These are phyloP conservation scores for Myzus persicae DNA, from an alignment of 1,140 invertebrate genomes.

Conservation along the genomic window DNA sequence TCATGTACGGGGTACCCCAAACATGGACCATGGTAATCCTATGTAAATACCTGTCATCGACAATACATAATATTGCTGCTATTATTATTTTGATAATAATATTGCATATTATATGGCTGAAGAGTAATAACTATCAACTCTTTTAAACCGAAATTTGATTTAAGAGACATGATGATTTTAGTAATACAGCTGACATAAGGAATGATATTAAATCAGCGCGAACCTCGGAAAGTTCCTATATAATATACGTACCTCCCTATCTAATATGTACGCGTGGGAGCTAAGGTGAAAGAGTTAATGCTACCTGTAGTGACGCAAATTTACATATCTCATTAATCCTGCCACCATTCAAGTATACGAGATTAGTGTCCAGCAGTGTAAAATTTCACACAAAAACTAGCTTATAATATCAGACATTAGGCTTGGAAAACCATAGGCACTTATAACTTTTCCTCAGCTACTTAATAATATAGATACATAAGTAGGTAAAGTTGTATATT, in stretches of 20 bases:
- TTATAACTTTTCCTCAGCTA: not conserved
- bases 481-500: not conserved
- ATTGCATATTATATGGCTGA: not conserved
- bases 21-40: constrained; percentile 48
- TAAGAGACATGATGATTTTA: not conserved
- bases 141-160: too few species aligned
- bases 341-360: not conserved
- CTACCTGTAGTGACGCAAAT: not conserved
- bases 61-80: constrained; percentile 55
- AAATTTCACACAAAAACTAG: not conserved
- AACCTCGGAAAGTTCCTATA: not conserved
- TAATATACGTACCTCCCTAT: not conserved
- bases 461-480: not conserved
- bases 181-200: not conserved
- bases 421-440: not conserved
- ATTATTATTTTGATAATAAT: constrained; percentile 51
- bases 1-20: constrained; percentile 39
- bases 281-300: not conserved
- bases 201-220: constrained; percentile 7
- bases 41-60: constrained; percentile 58
- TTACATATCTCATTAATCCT: constrained; percentile 24
- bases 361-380: not conserved
- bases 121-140: not conserved
- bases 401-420: constrained; percentile 5
- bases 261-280: not conserved